Percentiles rank a stretch among this genome's conserved stretches.
These are phyloP conservation scores for Myotis pilosus DNA, from an alignment of 2,797 vertebrate genomes.

Conservation along the genomic window DNA sequence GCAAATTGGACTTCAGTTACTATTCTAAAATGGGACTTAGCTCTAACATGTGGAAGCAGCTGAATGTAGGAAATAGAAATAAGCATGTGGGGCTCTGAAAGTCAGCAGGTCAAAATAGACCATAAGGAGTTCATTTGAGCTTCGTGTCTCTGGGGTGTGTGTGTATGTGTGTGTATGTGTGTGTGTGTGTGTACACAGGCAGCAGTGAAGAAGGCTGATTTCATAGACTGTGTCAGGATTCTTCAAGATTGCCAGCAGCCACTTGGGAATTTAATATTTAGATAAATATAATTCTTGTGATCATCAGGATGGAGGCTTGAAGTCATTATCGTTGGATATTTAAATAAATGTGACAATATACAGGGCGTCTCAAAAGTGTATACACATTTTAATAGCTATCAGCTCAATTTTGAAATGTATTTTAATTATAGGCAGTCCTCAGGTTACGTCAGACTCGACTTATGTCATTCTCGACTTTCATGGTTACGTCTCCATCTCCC, in stretches of 20 bases:
- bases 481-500: too few species aligned
- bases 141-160: background rate
- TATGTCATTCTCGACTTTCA: too few species aligned
- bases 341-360: background rate
- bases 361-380: too few species aligned
- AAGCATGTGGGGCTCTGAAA: background rate
- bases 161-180: background rate
- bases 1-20: background rate
- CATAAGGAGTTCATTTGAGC: background rate
- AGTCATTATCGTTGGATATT: background rate
- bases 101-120: background rate
- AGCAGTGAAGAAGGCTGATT: background rate
- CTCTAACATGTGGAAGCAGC: background rate
- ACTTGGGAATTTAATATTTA: background rate
- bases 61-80: slow-evolving; percentile 9
- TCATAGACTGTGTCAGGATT: background rate
- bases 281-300: background rate
- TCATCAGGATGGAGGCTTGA: background rate
- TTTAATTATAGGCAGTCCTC: too few species aligned
- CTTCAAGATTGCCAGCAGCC: background rate
- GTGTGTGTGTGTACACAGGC: background rate
- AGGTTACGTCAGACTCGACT: too few species aligned
- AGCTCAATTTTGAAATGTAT: too few species aligned
- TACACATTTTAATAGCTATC: too few species aligned
- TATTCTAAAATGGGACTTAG: background rate